Evolutionary conservation across 1,140 invertebrate species (phyloP).

Genomic region (Drosophila orena): DNA sequence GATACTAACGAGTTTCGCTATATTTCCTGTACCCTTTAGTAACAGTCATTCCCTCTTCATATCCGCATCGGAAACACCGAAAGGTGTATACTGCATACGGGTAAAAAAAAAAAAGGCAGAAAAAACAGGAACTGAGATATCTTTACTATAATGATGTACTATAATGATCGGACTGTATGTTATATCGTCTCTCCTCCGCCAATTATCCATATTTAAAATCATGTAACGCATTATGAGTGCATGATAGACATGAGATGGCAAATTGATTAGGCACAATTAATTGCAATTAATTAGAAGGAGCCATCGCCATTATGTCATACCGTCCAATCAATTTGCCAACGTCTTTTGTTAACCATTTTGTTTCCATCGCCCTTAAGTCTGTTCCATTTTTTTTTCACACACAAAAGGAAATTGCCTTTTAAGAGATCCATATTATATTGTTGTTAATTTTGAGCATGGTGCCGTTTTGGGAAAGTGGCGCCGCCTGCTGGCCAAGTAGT

Average conservation of each 20-base stretch:
- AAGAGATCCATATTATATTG: conserved; percentile 38
- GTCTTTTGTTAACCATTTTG: conserved; percentile 46
- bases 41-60: conserved; percentile 27
- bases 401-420: conserved; percentile 34
- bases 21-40: conserved; percentile 17
- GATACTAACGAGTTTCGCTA: not conserved
- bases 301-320: conserved; percentile 61
- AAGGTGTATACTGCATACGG: not conserved
- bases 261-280: conserved; percentile 70
- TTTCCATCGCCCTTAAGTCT: conserved; percentile 13
- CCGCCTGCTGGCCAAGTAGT: conserved; percentile 65
- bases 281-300: conserved; percentile 60
- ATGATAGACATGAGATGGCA: conserved; percentile 47
- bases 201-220: conserved; percentile 56
- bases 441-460: conserved; percentile 24
- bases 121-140: conserved; percentile 38
- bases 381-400: not conserved
- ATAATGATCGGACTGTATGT: conserved; percentile 16
- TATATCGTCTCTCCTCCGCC: conserved; percentile 10
- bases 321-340: conserved; percentile 44
- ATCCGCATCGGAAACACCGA: conserved; percentile 36
- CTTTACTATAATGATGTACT: conserved; percentile 15
- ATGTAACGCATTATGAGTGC: conserved; percentile 55
- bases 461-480: conserved; percentile 61
- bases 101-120: conserved; percentile 5